Evolutionary conservation across 2,888 invertebrate species (phyloP).

Genomic region (Cyclophora albipunctata): DNA sequence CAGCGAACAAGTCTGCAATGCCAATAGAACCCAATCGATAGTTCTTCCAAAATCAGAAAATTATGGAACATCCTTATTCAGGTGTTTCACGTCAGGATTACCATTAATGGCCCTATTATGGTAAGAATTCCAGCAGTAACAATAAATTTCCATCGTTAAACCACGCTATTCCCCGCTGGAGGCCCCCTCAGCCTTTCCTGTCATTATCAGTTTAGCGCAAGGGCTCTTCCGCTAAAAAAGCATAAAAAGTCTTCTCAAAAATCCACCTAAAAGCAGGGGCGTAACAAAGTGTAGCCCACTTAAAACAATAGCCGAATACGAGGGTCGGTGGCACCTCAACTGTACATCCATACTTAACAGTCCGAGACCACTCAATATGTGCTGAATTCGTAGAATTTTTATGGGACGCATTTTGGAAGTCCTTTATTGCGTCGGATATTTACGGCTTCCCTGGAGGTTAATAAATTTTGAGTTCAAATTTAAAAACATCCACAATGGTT

Average conservation of each 20-base stretch:
- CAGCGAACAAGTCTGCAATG: constrained; percentile 5
- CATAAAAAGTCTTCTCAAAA: constrained; percentile 59
- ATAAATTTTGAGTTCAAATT: constrained; percentile 48
- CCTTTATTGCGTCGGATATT: constrained; percentile 60
- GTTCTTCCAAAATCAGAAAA: constrained; percentile 6
- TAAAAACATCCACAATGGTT: constrained; percentile 34
- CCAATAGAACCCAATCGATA: constrained; percentile 1
- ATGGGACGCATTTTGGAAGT: constrained; percentile 47
- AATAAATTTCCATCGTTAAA: constrained; percentile 65
- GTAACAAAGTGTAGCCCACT: constrained; percentile 71
- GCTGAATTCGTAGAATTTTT: constrained; percentile 69
- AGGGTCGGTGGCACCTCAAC: constrained; percentile 53
- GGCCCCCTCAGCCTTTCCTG: constrained; percentile 39
- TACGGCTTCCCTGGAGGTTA: constrained; percentile 50
- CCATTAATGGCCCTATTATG: constrained; percentile 53
- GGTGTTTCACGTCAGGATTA: constrained; percentile 55
- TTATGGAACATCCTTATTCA: constrained; percentile 27
- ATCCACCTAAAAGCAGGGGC: constrained; percentile 59
- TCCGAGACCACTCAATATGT: constrained; percentile 64
- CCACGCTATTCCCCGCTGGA: constrained; percentile 39
- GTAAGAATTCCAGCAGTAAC: constrained; percentile 53
- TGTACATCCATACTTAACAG: constrained; percentile 54
- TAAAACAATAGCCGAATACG: constrained; percentile 73
- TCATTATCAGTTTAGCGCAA: constrained; percentile 71
- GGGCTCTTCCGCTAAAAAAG: constrained; percentile 56